These are phyloP conservation scores for Agrotis puta DNA, from an alignment of 2,888 invertebrate species.

Conservation along the genomic window DNA sequence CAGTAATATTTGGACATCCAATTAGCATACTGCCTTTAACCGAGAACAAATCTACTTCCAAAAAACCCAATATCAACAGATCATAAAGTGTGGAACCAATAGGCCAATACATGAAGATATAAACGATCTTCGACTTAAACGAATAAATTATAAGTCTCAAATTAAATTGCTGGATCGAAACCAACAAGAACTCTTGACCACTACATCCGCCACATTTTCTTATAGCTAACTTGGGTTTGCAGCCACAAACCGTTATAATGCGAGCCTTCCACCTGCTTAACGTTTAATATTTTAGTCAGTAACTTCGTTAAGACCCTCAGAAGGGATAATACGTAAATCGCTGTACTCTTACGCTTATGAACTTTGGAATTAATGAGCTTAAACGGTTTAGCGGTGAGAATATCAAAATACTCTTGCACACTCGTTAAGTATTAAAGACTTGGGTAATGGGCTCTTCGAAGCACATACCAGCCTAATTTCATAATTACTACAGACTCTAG, in stretches of 20 bases:
- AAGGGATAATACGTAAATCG: conserved; percentile 61
- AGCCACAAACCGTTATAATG: conserved; percentile 58
- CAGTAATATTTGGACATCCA: too few relatives aligned
- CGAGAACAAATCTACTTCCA: too few relatives aligned
- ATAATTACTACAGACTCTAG: background rate
- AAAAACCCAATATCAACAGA: too few relatives aligned
- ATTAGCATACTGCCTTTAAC: background rate
- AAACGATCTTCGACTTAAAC: background rate
- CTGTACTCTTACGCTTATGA: conserved; percentile 47
- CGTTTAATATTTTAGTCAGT: conserved; percentile 56
- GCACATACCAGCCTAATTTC: background rate
- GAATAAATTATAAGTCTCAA: background rate
- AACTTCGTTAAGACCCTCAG: conserved; percentile 63
- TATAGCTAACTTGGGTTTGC: conserved; percentile 45
- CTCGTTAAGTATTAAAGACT: conserved; percentile 6
- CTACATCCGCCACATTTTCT: conserved; percentile 37
- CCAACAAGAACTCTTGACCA: conserved; percentile 33
- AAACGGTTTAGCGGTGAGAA: conserved; percentile 42
- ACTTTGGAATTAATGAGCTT: conserved; percentile 55
- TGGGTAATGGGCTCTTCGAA: background rate
- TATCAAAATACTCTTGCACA: conserved; percentile 35
- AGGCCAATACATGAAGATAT: too few relatives aligned
- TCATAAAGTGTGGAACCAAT: too few relatives aligned
- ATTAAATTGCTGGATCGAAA: conserved; percentile 4
- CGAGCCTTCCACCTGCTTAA: conserved; percentile 51